Base-by-base conservation (phyloP, 2,888 invertebrate species). In the Parasteatoda lunata region DNA sequence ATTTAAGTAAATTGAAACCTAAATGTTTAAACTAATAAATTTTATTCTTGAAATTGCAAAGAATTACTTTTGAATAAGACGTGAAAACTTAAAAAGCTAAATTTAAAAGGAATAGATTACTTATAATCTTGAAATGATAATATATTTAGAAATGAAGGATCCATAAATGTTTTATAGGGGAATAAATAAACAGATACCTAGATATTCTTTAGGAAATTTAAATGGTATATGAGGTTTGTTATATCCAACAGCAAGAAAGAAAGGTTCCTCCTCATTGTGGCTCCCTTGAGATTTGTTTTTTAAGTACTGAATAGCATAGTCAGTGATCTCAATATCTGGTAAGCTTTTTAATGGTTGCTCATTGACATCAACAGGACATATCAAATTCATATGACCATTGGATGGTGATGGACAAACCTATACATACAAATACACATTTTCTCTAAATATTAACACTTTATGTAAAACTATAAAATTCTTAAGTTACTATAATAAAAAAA, bases 201-300 rank as follows among this genome's bases (percentile, higher is more conserved):
- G 92, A 93, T 95, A 97, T 91, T 95, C 92, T 89, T 92, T 91
- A 0, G 97, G 97, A 93, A 95, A 96, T 91, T 96, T 97, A n/a
- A 97, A 93, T 13, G 97, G 97, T 90, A 97, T 95, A 90, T 97
- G 97, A 2, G 97, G 97, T 91, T 97, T 97, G 91, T 97, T 96
- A 91, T 96, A 96, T 0, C 97, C 97, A 90, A 97, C 94, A 5
- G 96, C 97, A 71, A 97, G 92, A 90, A 97, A 95, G 91, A 95
- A 97, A 7, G 96, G 96, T 82, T 92, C 91, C 13, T 90, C 90
- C 13, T 90, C 90, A 88, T 90, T 59, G n/a, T 9, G 89, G 85
- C 92, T 89, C 77, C 91, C 89, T 6, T 85, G 66, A 4, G 90
- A 88, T 30, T 91, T 91, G 75, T 92, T 90, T 73, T 92, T 92